phyloP scores from a whole-genome alignment of 2,797 vertebrate genomes.

The Cyclopterus lumpus region DNA sequence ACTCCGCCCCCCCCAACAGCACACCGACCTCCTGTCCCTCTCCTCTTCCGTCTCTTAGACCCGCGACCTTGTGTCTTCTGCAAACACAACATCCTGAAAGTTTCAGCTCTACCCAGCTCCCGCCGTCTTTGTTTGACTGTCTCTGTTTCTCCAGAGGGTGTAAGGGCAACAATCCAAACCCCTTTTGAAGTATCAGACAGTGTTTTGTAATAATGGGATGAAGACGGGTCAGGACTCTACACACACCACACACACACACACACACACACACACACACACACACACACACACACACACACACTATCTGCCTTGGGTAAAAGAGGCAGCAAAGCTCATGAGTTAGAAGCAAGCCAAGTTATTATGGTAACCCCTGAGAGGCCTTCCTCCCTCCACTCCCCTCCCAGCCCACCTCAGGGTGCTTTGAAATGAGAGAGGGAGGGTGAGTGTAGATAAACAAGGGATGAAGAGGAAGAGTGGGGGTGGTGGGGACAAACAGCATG shows the following conservation, averaged over 20 bases:
- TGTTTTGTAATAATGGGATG: constrained; percentile 36
- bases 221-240: constrained; percentile 26
- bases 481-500: constrained; percentile 52
- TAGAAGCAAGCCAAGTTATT: constrained; percentile 64
- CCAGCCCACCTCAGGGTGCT: constrained; percentile 64
- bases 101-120: constrained; percentile 26
- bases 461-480: constrained; percentile 54
- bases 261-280: constrained; percentile 32
- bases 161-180: constrained; percentile 49
- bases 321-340: constrained; percentile 49
- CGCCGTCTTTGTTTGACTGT: constrained; percentile 27
- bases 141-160: constrained; percentile 57
- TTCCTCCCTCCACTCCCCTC: constrained; percentile 59
- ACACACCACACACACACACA: constrained; percentile 32
- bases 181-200: constrained; percentile 62
- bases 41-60: constrained; percentile 3
- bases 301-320: constrained; percentile 43
- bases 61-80: constrained; percentile 42
- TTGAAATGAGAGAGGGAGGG: constrained; percentile 76
- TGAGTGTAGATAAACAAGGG: constrained; percentile 72
- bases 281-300: constrained; percentile 26
- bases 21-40: not conserved
- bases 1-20: not conserved
- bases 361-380: constrained; percentile 73
- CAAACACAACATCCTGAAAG: constrained; percentile 68